Evolutionary conservation across 2,797 vertebrate genomes (phyloP), one percentile per base, ranked within the genome.

Genomic region (Huso huso): DNA sequence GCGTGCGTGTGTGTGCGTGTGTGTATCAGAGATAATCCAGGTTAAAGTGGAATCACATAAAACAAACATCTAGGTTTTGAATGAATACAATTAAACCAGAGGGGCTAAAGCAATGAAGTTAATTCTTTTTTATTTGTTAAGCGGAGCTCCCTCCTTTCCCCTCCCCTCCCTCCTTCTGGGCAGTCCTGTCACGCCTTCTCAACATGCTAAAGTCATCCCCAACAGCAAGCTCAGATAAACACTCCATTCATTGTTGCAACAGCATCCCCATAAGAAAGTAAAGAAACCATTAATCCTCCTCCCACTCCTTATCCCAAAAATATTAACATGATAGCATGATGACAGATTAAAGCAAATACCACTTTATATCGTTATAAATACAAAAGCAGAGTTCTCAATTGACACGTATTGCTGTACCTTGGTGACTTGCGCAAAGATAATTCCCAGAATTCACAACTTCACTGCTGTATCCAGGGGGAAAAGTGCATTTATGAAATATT

Each of bases 71-170:
- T 62, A 65, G 61, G 64, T 69, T 64, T 70, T 65, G 79, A 82
- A 86, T 86, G 84, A 88, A 84, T 86, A 83, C 76, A 82, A 84
- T 84, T 87, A 88, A 89, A 86, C 75, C 80, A 75, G 77, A 86
- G 73, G 84, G 83, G 86, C 84, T 81, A 88, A 89, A 88, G 87
- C 85, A 83, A 90, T 86, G 89, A 89, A 91, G 89, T 93, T 93
- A 89, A 91, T 92, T 91, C 87, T 87, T 89, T 89, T 90, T 90
- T 90, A 90, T 90, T 90, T 91, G 89, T 90, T 90, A 92, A 92
- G 88, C 84, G 77, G 79, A 85, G 83, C 88, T 87, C 87, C 89
- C 37, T 37, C 37, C 37, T 37, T 80, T 85, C 82, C 75, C 90
- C 88, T 87, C 91, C 91, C 88, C 82, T 89, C 89, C 90, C 90